Evolutionary conservation across 2,888 invertebrate genomes (phyloP).

Genomic region (Heteropelma amictum): DNA sequence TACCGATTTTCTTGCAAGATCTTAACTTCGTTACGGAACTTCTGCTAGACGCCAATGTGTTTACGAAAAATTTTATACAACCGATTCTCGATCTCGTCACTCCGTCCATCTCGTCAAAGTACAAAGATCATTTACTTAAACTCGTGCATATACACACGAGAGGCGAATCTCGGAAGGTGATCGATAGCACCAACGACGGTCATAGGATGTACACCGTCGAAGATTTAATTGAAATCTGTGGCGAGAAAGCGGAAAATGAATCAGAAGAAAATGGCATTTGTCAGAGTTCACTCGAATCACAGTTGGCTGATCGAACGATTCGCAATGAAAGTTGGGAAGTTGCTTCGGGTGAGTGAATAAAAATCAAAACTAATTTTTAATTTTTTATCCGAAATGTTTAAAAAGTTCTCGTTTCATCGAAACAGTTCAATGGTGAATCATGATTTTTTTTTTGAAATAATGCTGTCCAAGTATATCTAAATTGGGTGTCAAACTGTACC

Average conservation of each 20-base stretch:
- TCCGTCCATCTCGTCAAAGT: slow-evolving; percentile 54
- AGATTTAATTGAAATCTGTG: slow-evolving; percentile 73
- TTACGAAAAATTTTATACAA: slow-evolving; percentile 62
- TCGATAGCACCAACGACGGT: slow-evolving; percentile 52
- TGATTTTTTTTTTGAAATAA: too few relatives aligned
- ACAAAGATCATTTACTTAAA: slow-evolving; percentile 61
- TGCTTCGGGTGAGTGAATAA: slow-evolving; percentile 58
- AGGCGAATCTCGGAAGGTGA: slow-evolving; percentile 66
- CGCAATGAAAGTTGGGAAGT: slow-evolving; percentile 68
- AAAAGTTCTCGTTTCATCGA: too few relatives aligned
- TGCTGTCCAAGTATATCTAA: too few relatives aligned
- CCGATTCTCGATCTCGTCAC: slow-evolving; percentile 67
- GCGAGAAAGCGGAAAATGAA: slow-evolving; percentile 18
- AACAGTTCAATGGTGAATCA: too few relatives aligned
- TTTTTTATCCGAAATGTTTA: too few relatives aligned
- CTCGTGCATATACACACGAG: slow-evolving; percentile 67
- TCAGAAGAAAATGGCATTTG: neutral
- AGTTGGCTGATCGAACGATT: slow-evolving; percentile 61
- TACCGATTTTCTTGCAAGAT: slow-evolving; percentile 65
- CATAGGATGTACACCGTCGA: slow-evolving; percentile 78
- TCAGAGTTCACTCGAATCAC: slow-evolving; percentile 9
- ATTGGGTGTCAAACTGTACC: too few relatives aligned
- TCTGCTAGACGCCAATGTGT: slow-evolving; percentile 65
- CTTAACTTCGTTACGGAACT: slow-evolving; percentile 64
- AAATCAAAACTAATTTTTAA: neutral